A percentile compares a stretch with the other conserved stretches of the same genome.
phyloP scores from a whole-genome alignment of 2,797 vertebrate genomes.

The Intellagama lesueurii region DNA sequence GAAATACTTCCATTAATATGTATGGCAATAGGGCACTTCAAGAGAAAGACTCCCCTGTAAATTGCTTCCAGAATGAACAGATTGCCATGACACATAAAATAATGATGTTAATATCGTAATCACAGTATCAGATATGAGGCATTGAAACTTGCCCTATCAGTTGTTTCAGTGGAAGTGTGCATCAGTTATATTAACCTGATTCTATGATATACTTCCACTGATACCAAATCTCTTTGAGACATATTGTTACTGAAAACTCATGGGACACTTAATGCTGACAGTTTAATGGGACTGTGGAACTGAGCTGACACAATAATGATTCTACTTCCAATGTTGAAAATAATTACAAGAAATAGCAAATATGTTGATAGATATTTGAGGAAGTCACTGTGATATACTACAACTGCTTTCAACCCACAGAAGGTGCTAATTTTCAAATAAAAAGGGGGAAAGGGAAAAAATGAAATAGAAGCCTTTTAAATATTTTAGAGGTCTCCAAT shows the following conservation, averaged over 20 bases:
- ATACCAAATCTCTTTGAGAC: conserved; percentile 41
- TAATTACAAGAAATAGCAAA: not conserved
- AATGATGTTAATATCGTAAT: conserved; percentile 66
- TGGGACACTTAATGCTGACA: conserved; percentile 3
- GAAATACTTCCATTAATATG: conserved; percentile 42
- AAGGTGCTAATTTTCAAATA: not conserved
- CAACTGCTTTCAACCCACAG: not conserved
- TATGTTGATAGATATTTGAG: not conserved
- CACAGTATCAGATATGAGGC: conserved; percentile 24
- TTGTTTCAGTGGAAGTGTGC: conserved; percentile 44
- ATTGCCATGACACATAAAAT: conserved; percentile 48
- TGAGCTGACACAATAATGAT: conserved; percentile 45
- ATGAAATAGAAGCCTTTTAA: not conserved
- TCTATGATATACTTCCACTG: conserved; percentile 45
- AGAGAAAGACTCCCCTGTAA: not conserved
- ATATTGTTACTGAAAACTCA: conserved; percentile 1
- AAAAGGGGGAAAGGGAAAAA: no score
- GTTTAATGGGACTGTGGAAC: conserved; percentile 32
- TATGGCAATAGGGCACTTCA: conserved; percentile 16
- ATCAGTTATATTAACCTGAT: conserved; percentile 51
- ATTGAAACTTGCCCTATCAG: conserved; percentile 48
- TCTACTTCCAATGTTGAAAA: conserved; percentile 27
- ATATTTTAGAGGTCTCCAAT: not conserved
- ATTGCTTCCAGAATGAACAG: conserved; percentile 21
- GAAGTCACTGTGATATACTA: not conserved